Base-by-base conservation (phyloP, 2,113 vertebrate species). In the Ploceus nigricollis region DNA sequence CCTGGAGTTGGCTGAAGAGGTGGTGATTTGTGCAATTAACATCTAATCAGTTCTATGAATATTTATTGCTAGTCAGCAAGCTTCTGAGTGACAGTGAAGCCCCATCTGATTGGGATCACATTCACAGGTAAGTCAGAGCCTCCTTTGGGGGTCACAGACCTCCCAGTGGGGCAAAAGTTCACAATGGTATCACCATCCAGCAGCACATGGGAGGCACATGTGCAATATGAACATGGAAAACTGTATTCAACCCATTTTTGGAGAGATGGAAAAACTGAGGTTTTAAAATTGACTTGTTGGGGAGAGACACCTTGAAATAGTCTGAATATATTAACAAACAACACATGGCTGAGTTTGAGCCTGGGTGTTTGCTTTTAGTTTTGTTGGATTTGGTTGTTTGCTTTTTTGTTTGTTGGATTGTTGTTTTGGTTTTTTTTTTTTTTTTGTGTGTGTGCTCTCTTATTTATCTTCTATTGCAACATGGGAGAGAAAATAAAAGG, bases 1-100 rank as follows among this genome's bases (percentile, higher is more conserved):
- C 66, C 87, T 88, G 87, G 69, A 56, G 82, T 8, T 91, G 92
- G 91, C 76, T 94, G 94, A 94, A 95, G 94, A 95, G 89, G 79
- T 87, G 77, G 84, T 95, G 85, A 95, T 96, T 97, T 94, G 57
- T 73, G 91, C 63, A 96, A 96, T 97, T 97, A 94, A 93, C 84
- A 84, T 90, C 96, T 96, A 96, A 97, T 96, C 95, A 97, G 54
- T 87, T 90, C 92, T 94, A 96, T 97, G 96, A 97, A 97, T 97
- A 97, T 97, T 96, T 97, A 97, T 96, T 87, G 71, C 63, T 89
- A 94, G 94, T 94, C 94, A 91, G 81, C 78, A 85, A 96, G 64
- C 81, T 81, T 66, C 71, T 92, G 93, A 92, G 60, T 94, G 90
- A 94, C 89, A 93, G 75, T 58, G 63, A 71, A 86, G 48, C 11